Conservation (phyloP, 2,888 invertebrate genomes). For the Arge pagana region DNA sequence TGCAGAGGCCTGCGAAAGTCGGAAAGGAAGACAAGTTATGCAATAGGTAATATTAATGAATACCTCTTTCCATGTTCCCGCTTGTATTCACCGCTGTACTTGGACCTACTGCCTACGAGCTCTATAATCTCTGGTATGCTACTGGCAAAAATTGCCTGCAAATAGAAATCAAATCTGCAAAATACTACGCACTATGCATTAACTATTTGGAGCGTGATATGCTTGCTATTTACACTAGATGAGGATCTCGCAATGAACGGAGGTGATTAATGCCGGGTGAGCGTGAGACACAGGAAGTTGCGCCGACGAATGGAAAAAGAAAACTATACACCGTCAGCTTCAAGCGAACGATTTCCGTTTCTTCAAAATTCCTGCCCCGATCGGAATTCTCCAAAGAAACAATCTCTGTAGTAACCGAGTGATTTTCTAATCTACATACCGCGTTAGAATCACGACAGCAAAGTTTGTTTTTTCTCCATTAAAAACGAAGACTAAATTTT, state of each 20-base stretch:
- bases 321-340: no score
- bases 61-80: constrained; percentile 99
- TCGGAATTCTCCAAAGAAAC: no score
- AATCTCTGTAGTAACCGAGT: no score
- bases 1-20: no score
- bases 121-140: constrained; percentile 99
- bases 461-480: no score
- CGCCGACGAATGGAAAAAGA: constrained; percentile 25
- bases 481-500: no score
- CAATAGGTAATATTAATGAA: no score
- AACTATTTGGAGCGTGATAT: constrained; percentile 21
- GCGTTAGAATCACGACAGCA: no score
- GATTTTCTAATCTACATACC: no score
- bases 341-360: no score
- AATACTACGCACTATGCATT: constrained; percentile 24
- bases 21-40: no score
- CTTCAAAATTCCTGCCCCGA: no score
- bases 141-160: constrained; percentile 99
- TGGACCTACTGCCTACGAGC: constrained; percentile 98
- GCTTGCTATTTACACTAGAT: neutral
- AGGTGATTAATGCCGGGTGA: constrained; percentile 16
- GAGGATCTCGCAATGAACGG: constrained; percentile 4
- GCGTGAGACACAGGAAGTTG: constrained; percentile 12
- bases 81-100: constrained; percentile 99
- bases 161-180: constrained; percentile 63